Percentiles rank a stretch among this genome's conserved stretches.
These are phyloP conservation scores for Ageneiosus marmoratus DNA, from an alignment of 2,113 vertebrate species.

Conservation along the genomic window DNA sequence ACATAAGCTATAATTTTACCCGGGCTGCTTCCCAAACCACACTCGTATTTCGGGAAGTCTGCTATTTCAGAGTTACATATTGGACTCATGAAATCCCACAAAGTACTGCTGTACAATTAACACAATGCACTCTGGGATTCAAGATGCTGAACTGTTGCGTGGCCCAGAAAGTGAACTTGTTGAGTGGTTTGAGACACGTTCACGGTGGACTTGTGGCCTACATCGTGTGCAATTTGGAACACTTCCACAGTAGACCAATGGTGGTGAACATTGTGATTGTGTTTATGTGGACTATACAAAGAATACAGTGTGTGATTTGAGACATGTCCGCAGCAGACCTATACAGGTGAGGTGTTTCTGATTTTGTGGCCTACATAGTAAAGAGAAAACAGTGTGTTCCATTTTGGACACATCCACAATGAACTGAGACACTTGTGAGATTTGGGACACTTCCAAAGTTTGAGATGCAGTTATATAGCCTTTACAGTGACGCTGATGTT, in stretches of 20 bases:
- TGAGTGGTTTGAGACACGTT: neutral
- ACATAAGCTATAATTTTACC: constrained; percentile 38
- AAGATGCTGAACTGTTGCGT: neutral
- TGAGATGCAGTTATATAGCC: neutral
- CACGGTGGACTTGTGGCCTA: neutral
- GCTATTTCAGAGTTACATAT: constrained; percentile 9
- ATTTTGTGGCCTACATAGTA: neutral
- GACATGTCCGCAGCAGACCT: too few species aligned
- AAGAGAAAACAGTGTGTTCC: neutral
- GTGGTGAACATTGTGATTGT: neutral
- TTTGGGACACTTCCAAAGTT: neutral
- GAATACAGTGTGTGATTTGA: neutral
- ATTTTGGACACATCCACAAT: too few species aligned
- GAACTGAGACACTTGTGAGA: too few species aligned
- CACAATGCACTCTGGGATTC: neutral
- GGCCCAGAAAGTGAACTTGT: neutral
- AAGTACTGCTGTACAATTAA: neutral
- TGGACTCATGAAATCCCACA: constrained; percentile 4
- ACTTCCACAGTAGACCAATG: neutral
- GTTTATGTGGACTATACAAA: neutral
- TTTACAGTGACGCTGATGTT: neutral
- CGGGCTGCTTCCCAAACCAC: neutral
- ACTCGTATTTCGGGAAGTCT: constrained; percentile 4
- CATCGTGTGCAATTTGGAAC: neutral
- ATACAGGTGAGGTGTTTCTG: too few species aligned